phyloP scores from a whole-genome alignment of 2,797 vertebrate genomes.

The Lateolabrax maculatus region DNA sequence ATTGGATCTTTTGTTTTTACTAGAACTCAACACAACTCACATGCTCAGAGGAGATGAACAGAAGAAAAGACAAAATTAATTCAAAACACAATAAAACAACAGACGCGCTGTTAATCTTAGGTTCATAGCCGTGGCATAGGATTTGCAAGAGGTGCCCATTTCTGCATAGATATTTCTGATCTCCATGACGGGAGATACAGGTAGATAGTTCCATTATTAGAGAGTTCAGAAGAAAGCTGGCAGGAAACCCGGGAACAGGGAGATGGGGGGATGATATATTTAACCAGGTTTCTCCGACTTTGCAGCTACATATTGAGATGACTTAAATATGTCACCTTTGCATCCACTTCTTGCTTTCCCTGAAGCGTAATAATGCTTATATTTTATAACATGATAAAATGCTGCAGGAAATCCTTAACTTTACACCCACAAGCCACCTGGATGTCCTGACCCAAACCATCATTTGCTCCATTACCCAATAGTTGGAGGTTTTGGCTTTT shows the following conservation, averaged over 20 bases:
- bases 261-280: too few relatives aligned
- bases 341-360: not conserved
- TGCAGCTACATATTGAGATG: not conserved
- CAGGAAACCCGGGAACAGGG: too few relatives aligned
- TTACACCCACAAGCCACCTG: not conserved
- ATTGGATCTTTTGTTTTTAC: constrained; percentile 29
- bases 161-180: not conserved
- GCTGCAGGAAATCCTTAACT: not conserved
- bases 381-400: not conserved
- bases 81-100: constrained; percentile 3
- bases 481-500: not conserved
- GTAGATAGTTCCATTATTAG: too few relatives aligned
- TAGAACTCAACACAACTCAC: not conserved
- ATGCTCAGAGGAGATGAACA: not conserved
- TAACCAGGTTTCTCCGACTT: not conserved
- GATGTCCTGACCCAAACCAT: not conserved
- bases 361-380: not conserved
- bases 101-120: not conserved
- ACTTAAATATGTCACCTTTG: not conserved
- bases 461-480: not conserved
- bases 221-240: not conserved
- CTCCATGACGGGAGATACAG: not conserved
- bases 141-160: not conserved
- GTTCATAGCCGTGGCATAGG: not conserved
- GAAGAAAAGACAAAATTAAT: not conserved